phyloP scores from a whole-genome alignment of 1,140 invertebrate species.

The Reticulitermes speratus region DNA sequence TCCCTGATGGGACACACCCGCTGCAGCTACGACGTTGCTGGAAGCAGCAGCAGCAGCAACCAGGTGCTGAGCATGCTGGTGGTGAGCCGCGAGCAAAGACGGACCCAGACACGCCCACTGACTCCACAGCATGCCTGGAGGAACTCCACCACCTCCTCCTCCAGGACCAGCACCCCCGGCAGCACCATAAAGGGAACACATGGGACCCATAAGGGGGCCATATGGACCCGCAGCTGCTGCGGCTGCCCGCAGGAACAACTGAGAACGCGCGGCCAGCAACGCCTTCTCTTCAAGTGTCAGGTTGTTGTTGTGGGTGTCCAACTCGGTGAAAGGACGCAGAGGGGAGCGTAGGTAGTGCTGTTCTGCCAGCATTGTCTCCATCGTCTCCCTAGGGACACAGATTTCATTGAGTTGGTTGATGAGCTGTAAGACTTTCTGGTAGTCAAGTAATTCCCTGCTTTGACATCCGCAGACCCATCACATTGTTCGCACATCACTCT shows the following conservation, averaged over 20 bases:
- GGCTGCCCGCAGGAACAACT: conserved; percentile 64
- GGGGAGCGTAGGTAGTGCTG: conserved; percentile 72
- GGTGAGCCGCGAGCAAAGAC: conserved; percentile 46
- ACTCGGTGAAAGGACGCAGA: conserved; percentile 66
- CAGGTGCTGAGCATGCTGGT: conserved; percentile 41
- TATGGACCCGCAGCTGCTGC: conserved; percentile 59
- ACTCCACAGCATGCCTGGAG: conserved; percentile 55
- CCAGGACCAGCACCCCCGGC: neutral
- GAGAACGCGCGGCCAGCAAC: conserved; percentile 65
- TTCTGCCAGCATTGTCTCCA: conserved; percentile 78
- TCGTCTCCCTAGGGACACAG: conserved; percentile 66
- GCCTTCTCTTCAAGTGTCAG: conserved; percentile 75
- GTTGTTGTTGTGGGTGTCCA: conserved; percentile 68
- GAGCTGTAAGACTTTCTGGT: too few relatives aligned
- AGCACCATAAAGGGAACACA: conserved; percentile 47
- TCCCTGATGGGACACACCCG: conserved; percentile 48
- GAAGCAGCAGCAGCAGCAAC: conserved; percentile 42
- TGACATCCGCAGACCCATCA: too few relatives aligned
- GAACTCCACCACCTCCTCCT: conserved; percentile 48
- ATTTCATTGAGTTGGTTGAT: neutral
- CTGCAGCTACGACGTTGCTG: conserved; percentile 41
- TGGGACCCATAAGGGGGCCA: conserved; percentile 52
- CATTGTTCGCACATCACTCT: too few relatives aligned
- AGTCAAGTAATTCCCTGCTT: too few relatives aligned
- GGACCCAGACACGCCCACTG: conserved; percentile 62